Conservation (phyloP, 2,797 vertebrate species). For the Mormyrops boulengeri region DNA sequence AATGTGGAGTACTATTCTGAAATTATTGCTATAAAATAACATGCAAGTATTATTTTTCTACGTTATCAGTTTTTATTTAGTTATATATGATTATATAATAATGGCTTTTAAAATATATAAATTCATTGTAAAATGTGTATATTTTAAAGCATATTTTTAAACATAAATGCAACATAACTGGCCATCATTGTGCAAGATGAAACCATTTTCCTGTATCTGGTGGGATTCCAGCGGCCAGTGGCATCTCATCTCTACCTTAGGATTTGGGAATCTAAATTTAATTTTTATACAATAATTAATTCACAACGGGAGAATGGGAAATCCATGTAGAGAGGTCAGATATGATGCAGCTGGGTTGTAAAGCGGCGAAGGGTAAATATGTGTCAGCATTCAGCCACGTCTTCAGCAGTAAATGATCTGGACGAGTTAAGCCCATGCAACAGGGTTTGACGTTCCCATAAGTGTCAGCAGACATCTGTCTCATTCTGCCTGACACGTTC, state of each 20-base stretch:
- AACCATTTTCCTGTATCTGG: not conserved
- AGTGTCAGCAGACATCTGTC: not conserved
- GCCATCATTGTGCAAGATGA: not conserved
- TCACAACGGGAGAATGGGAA: not conserved
- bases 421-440: not conserved
- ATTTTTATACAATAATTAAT: not conserved
- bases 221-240: not conserved
- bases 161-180: not conserved
- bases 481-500: not conserved
- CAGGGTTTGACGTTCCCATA: not conserved
- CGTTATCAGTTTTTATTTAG: not conserved
- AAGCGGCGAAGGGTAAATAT: not conserved
- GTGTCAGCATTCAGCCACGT: not conserved
- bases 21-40: not conserved
- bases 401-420: not conserved
- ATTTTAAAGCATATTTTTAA: conserved; percentile 15
- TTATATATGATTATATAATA: not conserved
- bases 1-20: not conserved
- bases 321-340: not conserved
- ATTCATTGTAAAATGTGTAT: conserved; percentile 10
- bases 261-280: not conserved
- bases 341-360: not conserved
- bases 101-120: not conserved
- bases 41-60: not conserved
- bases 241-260: not conserved